phyloP scores from a whole-genome alignment of 2,113 vertebrate genomes.

The Camelus dromedarius region DNA sequence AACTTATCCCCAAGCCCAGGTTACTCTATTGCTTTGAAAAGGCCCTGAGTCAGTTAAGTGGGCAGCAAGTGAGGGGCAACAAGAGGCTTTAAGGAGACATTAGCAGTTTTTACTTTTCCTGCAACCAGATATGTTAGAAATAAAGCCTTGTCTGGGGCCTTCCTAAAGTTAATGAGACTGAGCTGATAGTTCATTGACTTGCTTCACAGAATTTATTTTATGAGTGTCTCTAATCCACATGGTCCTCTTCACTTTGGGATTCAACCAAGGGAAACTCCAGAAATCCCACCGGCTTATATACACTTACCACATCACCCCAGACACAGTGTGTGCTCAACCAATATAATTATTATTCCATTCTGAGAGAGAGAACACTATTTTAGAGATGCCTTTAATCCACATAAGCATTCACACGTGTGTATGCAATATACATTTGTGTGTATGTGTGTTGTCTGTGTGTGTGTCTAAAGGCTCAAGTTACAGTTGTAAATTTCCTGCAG shows the following conservation, averaged over 20 bases:
- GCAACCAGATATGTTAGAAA: constrained; percentile 65
- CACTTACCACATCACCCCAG: not conserved
- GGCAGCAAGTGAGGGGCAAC: constrained; percentile 34
- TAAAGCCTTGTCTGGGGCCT: constrained; percentile 62
- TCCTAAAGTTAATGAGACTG: constrained; percentile 66
- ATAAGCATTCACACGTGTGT: not conserved
- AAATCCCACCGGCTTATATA: constrained; percentile 11
- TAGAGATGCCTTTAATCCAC: not conserved
- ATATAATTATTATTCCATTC: not conserved
- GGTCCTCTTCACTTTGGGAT: constrained; percentile 59
- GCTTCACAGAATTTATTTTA: constrained; percentile 71
- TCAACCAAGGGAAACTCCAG: constrained; percentile 52
- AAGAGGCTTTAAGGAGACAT: constrained; percentile 61
- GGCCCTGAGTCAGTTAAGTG: constrained; percentile 57
- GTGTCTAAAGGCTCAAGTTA: not conserved
- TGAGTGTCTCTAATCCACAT: constrained; percentile 16
- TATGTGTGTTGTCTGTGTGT: not conserved
- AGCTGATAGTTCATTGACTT: constrained; percentile 69
- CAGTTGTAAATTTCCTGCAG: not conserved
- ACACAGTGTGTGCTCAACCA: not conserved
- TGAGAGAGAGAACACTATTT: constrained; percentile 6
- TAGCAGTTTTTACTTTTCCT: constrained; percentile 66
- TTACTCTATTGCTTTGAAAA: constrained; percentile 18
- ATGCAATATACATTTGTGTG: not conserved
- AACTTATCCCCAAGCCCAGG: not conserved